These are phyloP conservation scores for Nephotettix cincticeps DNA, from an alignment of 1,140 invertebrate genomes.

Conservation along the genomic window DNA sequence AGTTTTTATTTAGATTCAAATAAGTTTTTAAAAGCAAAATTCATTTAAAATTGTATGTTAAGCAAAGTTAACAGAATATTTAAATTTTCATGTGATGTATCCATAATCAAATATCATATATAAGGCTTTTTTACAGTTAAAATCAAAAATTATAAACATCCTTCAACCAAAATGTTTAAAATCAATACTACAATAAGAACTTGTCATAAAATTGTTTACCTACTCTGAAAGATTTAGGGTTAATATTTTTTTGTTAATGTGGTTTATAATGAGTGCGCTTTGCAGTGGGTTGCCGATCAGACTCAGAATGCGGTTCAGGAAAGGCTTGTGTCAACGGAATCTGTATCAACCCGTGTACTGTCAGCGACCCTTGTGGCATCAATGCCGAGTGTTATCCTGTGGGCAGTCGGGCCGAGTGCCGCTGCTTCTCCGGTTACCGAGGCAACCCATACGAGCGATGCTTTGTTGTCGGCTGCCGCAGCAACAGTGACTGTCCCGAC, in stretches of 20 bases:
- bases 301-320: slow-evolving; percentile 76
- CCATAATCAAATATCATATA: too few relatives aligned
- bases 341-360: slow-evolving; percentile 80
- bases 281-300: slow-evolving; percentile 69
- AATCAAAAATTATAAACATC: too few relatives aligned
- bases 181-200: too few relatives aligned
- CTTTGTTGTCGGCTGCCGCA: slow-evolving; percentile 78
- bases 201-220: too few relatives aligned
- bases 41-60: too few relatives aligned
- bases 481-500: slow-evolving; percentile 83
- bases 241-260: too few relatives aligned
- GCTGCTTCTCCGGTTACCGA: slow-evolving; percentile 75
- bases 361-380: slow-evolving; percentile 74
- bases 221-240: too few relatives aligned
- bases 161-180: too few relatives aligned
- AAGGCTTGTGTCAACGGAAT: slow-evolving; percentile 81
- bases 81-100: too few relatives aligned
- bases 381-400: slow-evolving; percentile 82
- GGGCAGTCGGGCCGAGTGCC: slow-evolving; percentile 73
- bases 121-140: too few relatives aligned
- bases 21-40: too few relatives aligned
- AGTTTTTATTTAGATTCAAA: neutral
- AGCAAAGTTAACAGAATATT: too few relatives aligned
- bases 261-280: slow-evolving; percentile 9
- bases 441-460: slow-evolving; percentile 78